Conservation (phyloP, 2,113 vertebrate genomes). For the Perccottus glenii region DNA sequence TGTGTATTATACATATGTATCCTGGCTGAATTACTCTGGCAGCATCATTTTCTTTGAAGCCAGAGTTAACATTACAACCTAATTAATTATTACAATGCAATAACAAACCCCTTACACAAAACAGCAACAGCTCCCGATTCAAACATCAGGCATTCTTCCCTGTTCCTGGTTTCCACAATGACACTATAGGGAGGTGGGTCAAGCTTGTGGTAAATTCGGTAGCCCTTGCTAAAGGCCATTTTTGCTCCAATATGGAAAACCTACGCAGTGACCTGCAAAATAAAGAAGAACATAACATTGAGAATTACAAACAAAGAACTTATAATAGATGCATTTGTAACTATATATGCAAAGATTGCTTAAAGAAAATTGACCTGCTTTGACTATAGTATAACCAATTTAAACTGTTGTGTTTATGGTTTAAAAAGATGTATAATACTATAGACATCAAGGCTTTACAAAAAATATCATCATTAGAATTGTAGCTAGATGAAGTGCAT, state of each 20-base stretch:
- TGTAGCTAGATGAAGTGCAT: neutral
- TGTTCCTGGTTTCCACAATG: constrained; percentile 90
- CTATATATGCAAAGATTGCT: neutral
- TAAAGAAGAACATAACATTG: constrained; percentile 10
- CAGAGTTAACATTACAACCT: neutral
- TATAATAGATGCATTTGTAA: neutral
- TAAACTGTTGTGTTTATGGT: neutral
- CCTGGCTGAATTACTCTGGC: neutral
- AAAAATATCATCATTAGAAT: neutral
- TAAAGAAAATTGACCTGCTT: neutral
- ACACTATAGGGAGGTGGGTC: constrained; percentile 95
- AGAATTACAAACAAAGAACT: neutral
- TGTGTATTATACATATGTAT: neutral
- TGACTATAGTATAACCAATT: neutral
- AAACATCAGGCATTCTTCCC: constrained; percentile 96
- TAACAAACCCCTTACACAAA: constrained; percentile 85
- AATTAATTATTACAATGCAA: constrained; percentile 10
- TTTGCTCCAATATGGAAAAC: constrained; percentile 53
- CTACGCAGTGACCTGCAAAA: constrained; percentile 50
- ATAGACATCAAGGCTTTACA: neutral
- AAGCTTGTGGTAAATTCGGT: constrained; percentile 94
- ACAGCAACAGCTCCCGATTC: constrained; percentile 96
- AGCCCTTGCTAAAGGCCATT: constrained; percentile 99
- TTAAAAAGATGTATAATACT: neutral
- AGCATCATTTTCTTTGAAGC: neutral